Base-by-base conservation (phyloP, 2,113 vertebrate genomes). In the Cettia cetti region DNA sequence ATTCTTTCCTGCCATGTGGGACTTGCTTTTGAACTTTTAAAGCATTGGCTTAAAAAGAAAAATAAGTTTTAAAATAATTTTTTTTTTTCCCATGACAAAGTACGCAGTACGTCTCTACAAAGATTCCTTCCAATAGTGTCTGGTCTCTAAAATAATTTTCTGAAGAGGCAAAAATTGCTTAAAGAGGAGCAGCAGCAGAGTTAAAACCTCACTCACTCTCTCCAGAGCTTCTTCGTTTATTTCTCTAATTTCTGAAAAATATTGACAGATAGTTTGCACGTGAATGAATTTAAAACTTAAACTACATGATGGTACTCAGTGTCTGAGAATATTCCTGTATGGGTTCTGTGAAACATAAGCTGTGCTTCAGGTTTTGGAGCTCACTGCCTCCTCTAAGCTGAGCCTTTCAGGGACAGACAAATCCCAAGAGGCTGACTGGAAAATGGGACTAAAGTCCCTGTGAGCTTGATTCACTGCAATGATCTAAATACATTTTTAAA, bases 41-140 rank as follows among this genome's bases (percentile, higher is more conserved):
- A 81, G 39, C 0, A 19, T 17, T 49, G 40, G 2, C 10, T 47
- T 42, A 15, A 33, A 69, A 78, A 45, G 11, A 31, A 42, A 52
- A 2, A n/a, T 20, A 33, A n/a, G 4, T 53, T 61, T 28, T 4
- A 16, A 77, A 42, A 40, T 7, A 15, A 9, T 70, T 75, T 5
- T 3, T 3, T 3, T 52, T 61, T 76, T 59, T 18, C 22, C 14
- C 13, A 14, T 26, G 9, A 21, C 23, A 31, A 56, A 37, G 6
- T 2, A 15, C 2, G 1, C 4, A 30, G 27, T 3, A 5, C 11
- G 6, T 42, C 21, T 52, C 4, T 28, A 39, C 31, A 17, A 17
- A 37, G 42, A 18, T 39, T 47, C 33, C 50, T 47, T 54, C 23
- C 7, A 47, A 8, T 3, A 31, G 2, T 22, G 23, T 23, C 27